Conservation (phyloP, 2,888 invertebrate species). For the Caenorhabditis sp. region DNA sequence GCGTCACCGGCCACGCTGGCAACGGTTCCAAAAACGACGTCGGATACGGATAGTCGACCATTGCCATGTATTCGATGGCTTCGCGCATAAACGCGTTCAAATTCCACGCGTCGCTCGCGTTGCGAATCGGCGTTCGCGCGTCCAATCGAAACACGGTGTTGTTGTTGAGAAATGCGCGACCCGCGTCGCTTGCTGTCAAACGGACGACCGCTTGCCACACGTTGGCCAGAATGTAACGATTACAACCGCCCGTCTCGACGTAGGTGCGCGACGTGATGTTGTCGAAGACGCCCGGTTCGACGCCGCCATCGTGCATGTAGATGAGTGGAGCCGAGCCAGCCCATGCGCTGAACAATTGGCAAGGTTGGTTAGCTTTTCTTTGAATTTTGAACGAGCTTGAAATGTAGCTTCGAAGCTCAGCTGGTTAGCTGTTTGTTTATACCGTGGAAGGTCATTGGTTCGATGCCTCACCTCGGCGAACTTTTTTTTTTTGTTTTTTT, state of each 20-base stretch:
- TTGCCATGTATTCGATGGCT: conserved; percentile 78
- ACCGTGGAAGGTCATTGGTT: too few species aligned
- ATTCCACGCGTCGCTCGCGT: conserved; percentile 23
- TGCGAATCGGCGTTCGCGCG: conserved; percentile 20
- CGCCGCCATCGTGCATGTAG: conserved; percentile 78
- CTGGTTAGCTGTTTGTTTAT: too few species aligned
- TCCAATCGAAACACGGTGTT: conserved; percentile 49
- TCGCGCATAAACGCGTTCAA: conserved; percentile 35
- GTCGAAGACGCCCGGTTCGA: conserved; percentile 53
- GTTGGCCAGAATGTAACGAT: conserved; percentile 79
- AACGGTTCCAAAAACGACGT: conserved; percentile 81
- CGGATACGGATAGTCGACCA: conserved; percentile 93
- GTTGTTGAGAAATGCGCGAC: conserved; percentile 41
- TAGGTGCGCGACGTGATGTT: conserved; percentile 77
- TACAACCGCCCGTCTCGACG: conserved; percentile 52
- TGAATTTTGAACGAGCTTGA: too few species aligned
- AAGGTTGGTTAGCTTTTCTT: too few species aligned
- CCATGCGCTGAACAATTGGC: conserved; percentile 80
- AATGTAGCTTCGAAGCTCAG: too few species aligned
- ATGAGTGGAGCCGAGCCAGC: conserved; percentile 93
- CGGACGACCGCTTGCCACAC: conserved; percentile 81
- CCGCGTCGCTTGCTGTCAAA: conserved; percentile 74
- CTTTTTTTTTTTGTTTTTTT: neutral
- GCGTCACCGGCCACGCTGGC: conserved; percentile 83
- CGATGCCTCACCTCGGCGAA: too few species aligned